Evolutionary conservation across 2,888 invertebrate species (phyloP), one percentile per base, ranked within the genome.

Genomic region (Leucophenga montana): DNA sequence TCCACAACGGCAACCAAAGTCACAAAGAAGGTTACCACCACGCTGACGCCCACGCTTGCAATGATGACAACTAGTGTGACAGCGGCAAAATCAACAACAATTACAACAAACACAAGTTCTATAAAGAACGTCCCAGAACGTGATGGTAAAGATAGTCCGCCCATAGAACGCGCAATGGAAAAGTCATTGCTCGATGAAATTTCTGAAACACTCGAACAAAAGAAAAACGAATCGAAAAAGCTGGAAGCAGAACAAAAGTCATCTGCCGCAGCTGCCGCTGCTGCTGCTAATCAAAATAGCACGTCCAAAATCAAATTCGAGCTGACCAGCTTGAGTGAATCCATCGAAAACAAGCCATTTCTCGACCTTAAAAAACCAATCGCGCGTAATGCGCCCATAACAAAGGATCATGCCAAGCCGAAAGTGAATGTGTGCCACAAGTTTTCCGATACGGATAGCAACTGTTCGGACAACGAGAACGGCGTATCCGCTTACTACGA

Each of bases 151-250:
- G 88, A 88, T 56, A 88, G 88, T 81, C 88, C 88, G 16, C 88
- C 89, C 31, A 85, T 88, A n/a, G 88, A 88, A 75, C 79, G 87
- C 8, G 88, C 89, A n/a, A 88, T 91, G 81, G 93, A 94, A 81
- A 94, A 93, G 83, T 92, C 93, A 0, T 87, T 94, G 71, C 86
- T 94, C 8, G 94, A 94, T 85, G 94, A 94, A 89, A 94, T 94
- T 82, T 92, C 93, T 0, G 94, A 94, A 86, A 94, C 94, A 1
- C 88, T 94, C 73, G 92, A 93, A 84, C 92, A 92, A 78, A 86
- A 79, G 18, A 83, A 84, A 22, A 91, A 92, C 74, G 88, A 89
- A 68, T 89, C 85, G 70, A 85, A 85, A 88, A 78, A 82, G 16
- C 87, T 67, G 18, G 73, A 66, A 59, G 71, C 77, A 31, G 77